Evolutionary conservation across 2,888 invertebrate genomes (phyloP).

Genomic region (Caenorhabditis uteleia): DNA sequence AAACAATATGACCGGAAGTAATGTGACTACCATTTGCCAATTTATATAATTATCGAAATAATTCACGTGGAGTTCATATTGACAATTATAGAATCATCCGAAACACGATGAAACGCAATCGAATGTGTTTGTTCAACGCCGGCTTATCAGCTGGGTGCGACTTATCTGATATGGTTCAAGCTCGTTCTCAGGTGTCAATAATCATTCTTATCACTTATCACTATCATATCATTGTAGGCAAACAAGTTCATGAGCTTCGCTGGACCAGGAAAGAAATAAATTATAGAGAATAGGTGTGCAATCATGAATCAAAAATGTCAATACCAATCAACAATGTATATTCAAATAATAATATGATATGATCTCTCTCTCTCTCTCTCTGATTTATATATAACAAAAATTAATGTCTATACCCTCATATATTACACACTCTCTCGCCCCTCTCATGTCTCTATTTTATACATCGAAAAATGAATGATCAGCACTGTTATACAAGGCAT

Average conservation of each 20-base stretch:
- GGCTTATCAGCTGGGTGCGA: constrained; percentile 65
- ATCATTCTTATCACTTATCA: background rate
- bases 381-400: too few relatives aligned
- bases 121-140: constrained; percentile 62
- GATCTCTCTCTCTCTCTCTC: constrained; percentile 9
- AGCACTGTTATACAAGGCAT: too few relatives aligned
- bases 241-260: constrained; percentile 64
- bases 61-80: too few relatives aligned
- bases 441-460: too few relatives aligned
- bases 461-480: too few relatives aligned
- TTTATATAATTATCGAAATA: too few relatives aligned
- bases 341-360: constrained; percentile 1
- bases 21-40: too few relatives aligned
- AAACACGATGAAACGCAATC: constrained; percentile 54
- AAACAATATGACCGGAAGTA: too few relatives aligned
- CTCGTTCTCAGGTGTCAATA: constrained; percentile 57
- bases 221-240: constrained; percentile 42
- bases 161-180: constrained; percentile 57
- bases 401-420: too few relatives aligned
- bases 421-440: too few relatives aligned
- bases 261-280: constrained; percentile 38
- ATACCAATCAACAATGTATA: background rate
- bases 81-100: too few relatives aligned
- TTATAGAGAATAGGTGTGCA: background rate
- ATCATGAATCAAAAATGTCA: too few relatives aligned